A percentile compares a stretch with the other conserved stretches of the same genome.
Conservation (phyloP, 1,140 invertebrate genomes). For the Saccostrea cuccullata region DNA sequence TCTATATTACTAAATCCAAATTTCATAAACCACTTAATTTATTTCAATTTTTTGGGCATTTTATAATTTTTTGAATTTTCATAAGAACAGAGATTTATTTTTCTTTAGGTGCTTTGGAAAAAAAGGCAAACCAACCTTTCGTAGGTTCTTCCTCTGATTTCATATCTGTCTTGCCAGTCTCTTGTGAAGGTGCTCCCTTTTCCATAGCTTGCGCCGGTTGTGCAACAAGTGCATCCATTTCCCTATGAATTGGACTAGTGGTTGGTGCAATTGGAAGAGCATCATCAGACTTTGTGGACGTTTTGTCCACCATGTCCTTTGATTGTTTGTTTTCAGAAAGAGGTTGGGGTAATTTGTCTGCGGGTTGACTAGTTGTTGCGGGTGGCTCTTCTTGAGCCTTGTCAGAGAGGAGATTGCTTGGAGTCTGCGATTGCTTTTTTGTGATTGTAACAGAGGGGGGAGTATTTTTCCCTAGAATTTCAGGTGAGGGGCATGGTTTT, state of each 20-base stretch:
- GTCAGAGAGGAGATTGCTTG: background rate
- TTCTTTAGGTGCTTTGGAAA: background rate
- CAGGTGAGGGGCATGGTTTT: background rate
- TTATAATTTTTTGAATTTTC: no score
- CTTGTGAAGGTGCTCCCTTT: background rate
- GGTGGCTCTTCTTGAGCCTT: background rate
- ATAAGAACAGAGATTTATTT: no score
- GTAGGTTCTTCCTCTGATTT: background rate
- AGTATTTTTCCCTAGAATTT: slow-evolving; percentile 30
- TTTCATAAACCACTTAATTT: no score
- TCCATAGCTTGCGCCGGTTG: background rate
- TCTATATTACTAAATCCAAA: no score
- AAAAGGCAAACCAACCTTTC: background rate
- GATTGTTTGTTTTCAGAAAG: background rate
- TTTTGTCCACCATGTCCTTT: background rate
- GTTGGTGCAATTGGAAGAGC: background rate
- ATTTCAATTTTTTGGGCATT: no score
- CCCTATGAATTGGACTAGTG: background rate
- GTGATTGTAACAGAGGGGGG: slow-evolving; percentile 22
- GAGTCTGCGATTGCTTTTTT: background rate
- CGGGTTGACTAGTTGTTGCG: background rate
- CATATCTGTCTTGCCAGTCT: background rate
- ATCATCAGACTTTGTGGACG: background rate
- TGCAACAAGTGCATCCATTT: slow-evolving; percentile 2
- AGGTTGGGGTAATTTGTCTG: background rate